A percentile compares a stretch with the other conserved stretches of the same genome.
Conservation (phyloP, 2,888 invertebrate genomes). For the Dusona sp. region DNA sequence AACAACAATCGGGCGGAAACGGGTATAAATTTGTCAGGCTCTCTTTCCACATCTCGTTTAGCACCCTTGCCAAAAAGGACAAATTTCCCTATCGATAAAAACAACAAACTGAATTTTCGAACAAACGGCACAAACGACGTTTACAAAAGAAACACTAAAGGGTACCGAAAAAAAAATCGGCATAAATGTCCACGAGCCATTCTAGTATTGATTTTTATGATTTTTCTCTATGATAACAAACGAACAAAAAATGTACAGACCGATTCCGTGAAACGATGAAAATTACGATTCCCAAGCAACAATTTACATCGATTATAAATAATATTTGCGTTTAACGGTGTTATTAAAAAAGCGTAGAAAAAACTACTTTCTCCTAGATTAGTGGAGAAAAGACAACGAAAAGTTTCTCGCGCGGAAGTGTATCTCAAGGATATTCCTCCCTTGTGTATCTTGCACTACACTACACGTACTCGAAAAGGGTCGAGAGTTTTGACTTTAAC, state of each 20-base stretch:
- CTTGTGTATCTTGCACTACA: conserved; percentile 11
- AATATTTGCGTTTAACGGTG: background rate
- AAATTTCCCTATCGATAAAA: background rate
- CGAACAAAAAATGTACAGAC: background rate
- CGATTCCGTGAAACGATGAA: background rate
- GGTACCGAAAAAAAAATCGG: background rate
- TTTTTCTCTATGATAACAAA: background rate
- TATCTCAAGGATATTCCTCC: conserved; percentile 25
- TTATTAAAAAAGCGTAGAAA: background rate
- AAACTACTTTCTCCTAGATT: background rate
- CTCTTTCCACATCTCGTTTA: background rate
- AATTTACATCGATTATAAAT: background rate
- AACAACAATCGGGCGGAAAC: conserved; percentile 40
- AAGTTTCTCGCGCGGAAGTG: conserved; percentile 18
- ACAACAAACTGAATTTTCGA: background rate
- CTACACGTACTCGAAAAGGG: conserved; percentile 12
- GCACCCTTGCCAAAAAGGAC: conserved; percentile 3
- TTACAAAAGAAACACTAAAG: background rate
- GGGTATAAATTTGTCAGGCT: conserved; percentile 24
- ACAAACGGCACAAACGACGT: background rate
- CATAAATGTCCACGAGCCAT: too few species aligned
- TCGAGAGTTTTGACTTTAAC: conserved; percentile 52
- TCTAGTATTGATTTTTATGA: background rate
- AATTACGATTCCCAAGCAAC: background rate
- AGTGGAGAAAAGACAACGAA: background rate